Evolutionary conservation across 2,888 invertebrate species (phyloP), one percentile per base, ranked within the genome.

Genomic region (Lasioglossum malachurum): DNA sequence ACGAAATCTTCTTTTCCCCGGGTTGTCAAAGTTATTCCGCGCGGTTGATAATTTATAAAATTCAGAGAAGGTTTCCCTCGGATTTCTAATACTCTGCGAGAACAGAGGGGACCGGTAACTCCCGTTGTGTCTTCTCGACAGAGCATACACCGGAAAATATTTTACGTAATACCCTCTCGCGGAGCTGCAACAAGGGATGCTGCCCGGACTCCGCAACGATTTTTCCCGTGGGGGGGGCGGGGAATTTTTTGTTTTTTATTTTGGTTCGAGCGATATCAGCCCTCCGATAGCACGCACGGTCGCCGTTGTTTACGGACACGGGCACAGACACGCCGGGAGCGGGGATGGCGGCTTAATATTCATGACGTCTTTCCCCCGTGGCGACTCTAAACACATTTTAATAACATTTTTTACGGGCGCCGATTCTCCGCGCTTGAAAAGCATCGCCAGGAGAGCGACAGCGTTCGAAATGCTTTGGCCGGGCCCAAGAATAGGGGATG

Each of bases 351-450:
- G 85, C 90, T 93, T 93, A 92, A 92, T 93, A 93, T 93, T 93
- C 93, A 93, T 93, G 91, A 92, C 90, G 91, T 93, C 89, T 91
- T 90, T 81, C 87, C 78, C 46, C 82, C 72, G 64, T 73, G 82
- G 86, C 79, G 88, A 89, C 87, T 86, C 84, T 83, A 91, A 93
- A 91, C 89, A 90, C 90, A 92, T 93, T 94, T 94, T 93, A 94
- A 94, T 93, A 93, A 93, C 90, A 88, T 90, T 90, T 90, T 90
- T 91, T 88, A 84, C 84, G 82, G n/a, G 81, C 83, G 75, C 72
- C 82, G 75, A 80, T 83, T 60, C 82, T 53, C 75, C 75, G 76
- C 80, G 84, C 87, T 78, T 88, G 87, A 90, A 89, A 88, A 89
- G 86, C 86, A 80, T 64, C 82, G 74, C 75, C 60, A 31, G 72